Conservation (phyloP, 2,888 invertebrate species). For the Drosophila hawaiiensis region DNA sequence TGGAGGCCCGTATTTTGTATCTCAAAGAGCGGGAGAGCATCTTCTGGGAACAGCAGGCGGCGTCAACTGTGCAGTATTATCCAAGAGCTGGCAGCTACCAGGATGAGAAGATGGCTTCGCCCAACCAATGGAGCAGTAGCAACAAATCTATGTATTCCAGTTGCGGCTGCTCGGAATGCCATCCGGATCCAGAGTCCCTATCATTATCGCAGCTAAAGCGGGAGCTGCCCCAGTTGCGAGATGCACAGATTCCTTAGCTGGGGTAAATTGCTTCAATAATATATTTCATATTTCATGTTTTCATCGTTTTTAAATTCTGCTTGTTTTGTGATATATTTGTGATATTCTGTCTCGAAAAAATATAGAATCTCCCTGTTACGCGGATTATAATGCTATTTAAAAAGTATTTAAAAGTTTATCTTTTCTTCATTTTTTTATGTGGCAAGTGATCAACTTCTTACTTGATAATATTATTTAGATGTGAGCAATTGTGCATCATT, state of each 20-base stretch:
- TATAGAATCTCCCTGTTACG: background rate
- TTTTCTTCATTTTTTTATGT: too few species aligned
- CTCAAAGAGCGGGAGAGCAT: slow-evolving; percentile 20
- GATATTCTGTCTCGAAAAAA: background rate
- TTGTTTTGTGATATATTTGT: background rate
- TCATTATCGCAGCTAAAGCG: background rate
- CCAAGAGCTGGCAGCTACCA: background rate
- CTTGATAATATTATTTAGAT: background rate
- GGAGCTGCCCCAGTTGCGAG: background rate
- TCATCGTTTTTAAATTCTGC: background rate
- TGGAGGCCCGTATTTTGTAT: slow-evolving; percentile 13
- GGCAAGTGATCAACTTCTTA: background rate
- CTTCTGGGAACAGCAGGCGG: slow-evolving; percentile 6
- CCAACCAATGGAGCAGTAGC: background rate
- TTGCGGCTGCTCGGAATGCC: slow-evolving; percentile 31
- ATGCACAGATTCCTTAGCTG: background rate
- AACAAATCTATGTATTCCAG: background rate
- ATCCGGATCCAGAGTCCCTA: background rate
- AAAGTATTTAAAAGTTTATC: too few species aligned
- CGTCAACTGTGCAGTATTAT: background rate
- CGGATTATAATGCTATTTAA: background rate
- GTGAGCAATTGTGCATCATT: background rate
- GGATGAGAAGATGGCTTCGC: background rate
- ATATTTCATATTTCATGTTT: background rate
- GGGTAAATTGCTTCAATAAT: background rate